Base-by-base conservation (phyloP, 2,888 invertebrate genomes). In the Rotaria socialis region DNA sequence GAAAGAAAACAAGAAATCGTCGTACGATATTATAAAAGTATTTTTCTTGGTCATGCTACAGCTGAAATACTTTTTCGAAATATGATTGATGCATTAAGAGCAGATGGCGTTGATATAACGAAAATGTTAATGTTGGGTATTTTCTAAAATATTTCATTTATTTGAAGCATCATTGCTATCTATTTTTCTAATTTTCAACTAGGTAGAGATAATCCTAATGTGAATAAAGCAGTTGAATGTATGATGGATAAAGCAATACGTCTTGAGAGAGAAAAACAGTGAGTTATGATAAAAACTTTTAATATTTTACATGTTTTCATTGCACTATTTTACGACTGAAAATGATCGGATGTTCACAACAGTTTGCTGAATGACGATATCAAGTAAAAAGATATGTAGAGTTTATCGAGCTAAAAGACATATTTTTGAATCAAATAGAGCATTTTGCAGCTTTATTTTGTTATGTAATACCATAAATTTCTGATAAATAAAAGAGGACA, bases 181-280 rank as follows among this genome's bases (percentile, higher is more conserved):
- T 47, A 0, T 47, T 80, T 80, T 47, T 35, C 2, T 2, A 35
- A 35, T 35, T 35, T 35, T 35, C 35, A 14, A 47, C 19, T 80
- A 47, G 80, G 80, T 5, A 43, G 80, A 80, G 80, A 80, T 7
- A 80, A 80, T 80, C 80, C 80, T 4, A 80, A 80, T 80, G 80
- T 80, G 7, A 80, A 80, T 80, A 80, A 47, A 80, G 19, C 47
- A 47, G n/a, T 80, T 80, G 80, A 80, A 80, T n/a, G 22, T 7
- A 24, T 80, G 43, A 47, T 80, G 24, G 80, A 80, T 47, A 24
- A 80, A 80, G 24, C 47, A n/a, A 80, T 80, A n/a, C 43, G 22
- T 24, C 22, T n/a, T 47, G 80, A 80, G 47, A 14, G 80, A 80
- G 47, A 47, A 43, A 80, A 80, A 80, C 80, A 41, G 67, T 67